Percentiles rank a stretch among this genome's conserved stretches.
These are phyloP conservation scores for Ornithoptera alexandrae DNA, from an alignment of 2,888 invertebrate species.

Conservation along the genomic window DNA sequence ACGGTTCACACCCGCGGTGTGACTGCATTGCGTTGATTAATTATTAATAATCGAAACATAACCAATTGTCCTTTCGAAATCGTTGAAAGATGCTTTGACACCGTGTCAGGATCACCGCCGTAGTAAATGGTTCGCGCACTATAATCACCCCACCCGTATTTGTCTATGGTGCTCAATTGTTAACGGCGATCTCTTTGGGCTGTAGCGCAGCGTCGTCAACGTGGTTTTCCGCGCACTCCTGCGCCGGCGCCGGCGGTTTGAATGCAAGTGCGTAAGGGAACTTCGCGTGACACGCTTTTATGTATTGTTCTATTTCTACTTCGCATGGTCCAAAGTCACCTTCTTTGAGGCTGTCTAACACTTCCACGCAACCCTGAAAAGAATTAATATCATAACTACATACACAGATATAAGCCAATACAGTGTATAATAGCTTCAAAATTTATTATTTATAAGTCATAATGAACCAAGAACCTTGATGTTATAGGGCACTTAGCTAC, in stretches of 20 bases:
- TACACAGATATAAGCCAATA: too few species aligned
- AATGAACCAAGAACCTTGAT: too few species aligned
- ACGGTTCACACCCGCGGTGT: too few species aligned
- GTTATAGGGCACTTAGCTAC: too few species aligned
- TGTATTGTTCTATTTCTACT: slow-evolving; percentile 83
- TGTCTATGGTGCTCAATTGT: slow-evolving; percentile 45
- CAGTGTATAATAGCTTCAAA: too few species aligned
- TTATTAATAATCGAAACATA: too few species aligned
- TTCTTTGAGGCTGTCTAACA: slow-evolving; percentile 86
- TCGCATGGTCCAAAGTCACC: slow-evolving; percentile 91
- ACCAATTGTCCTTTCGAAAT: too few species aligned
- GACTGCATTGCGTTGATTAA: too few species aligned
- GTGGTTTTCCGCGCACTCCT: slow-evolving; percentile 41
- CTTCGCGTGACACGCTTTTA: slow-evolving; percentile 84
- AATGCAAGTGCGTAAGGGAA: slow-evolving; percentile 91
- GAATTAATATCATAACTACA: neutral
- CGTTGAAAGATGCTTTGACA: neutral
- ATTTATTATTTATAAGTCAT: too few species aligned
- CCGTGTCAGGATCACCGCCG: neutral
- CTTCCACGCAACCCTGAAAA: slow-evolving; percentile 86
- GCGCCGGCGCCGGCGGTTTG: slow-evolving; percentile 58
- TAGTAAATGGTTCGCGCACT: neutral
- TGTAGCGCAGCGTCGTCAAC: slow-evolving; percentile 46
- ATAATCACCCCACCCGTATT: slow-evolving; percentile 13
- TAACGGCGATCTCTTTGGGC: slow-evolving; percentile 52